Evolutionary conservation across 2,797 vertebrate genomes (phyloP).

Genomic region (Myotis pilosus): DNA sequence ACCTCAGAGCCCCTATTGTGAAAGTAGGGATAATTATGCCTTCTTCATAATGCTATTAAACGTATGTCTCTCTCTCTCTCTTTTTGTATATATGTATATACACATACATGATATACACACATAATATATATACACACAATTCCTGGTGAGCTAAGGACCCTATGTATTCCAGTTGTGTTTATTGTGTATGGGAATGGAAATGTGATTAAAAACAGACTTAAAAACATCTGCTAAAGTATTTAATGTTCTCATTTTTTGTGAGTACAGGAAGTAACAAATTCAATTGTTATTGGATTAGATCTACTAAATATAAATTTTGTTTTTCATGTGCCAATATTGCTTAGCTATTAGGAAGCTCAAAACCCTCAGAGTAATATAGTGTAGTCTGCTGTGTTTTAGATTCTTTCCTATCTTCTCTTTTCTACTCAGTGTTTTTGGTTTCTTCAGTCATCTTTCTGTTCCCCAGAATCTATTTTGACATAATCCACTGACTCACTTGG

Average conservation of each 20-base stretch:
- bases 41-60: background rate
- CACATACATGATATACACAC: background rate
- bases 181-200: background rate
- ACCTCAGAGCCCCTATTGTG: background rate
- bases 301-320: background rate
- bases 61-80: background rate
- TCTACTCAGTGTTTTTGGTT: slow-evolving; percentile 32
- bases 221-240: background rate
- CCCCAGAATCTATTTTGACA: slow-evolving; percentile 58
- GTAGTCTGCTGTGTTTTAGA: slow-evolving; percentile 35
- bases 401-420: slow-evolving; percentile 50
- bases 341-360: slow-evolving; percentile 51
- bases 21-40: background rate
- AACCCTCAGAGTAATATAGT: background rate
- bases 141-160: background rate
- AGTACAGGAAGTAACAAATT: background rate
- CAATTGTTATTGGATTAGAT: background rate
- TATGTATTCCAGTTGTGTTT: background rate
- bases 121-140: background rate
- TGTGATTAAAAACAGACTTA: background rate
- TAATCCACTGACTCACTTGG: slow-evolving; percentile 66
- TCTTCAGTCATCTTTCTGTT: slow-evolving; percentile 67
- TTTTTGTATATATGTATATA: background rate
- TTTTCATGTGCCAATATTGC: background rate
- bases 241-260: background rate